Evolutionary conservation across 1,140 invertebrate genomes (phyloP).

Genomic region (Meteorus sp.): DNA sequence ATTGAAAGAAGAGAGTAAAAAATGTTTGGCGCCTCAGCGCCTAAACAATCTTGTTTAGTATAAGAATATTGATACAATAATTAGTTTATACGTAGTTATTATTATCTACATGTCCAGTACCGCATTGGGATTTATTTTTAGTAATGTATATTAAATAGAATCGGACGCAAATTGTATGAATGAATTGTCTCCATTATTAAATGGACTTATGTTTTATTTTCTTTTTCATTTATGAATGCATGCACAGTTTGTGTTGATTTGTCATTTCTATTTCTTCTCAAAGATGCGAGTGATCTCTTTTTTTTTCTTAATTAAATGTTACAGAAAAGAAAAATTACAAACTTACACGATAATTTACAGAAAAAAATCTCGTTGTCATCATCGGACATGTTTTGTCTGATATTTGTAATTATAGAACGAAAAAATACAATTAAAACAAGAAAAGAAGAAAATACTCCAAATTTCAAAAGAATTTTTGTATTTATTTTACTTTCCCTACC

Average conservation of each 20-base stretch:
- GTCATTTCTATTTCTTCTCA: conserved; percentile 2
- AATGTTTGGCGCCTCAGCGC: no score
- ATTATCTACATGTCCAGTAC: no score
- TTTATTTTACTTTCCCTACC: conserved; percentile 8
- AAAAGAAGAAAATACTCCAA: conserved; percentile 44
- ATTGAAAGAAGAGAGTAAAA: no score
- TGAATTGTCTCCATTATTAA: no score
- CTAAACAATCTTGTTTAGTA: not conserved
- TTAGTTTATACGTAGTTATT: not conserved
- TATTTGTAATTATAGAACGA: conserved; percentile 54
- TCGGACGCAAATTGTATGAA: no score
- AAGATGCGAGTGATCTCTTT: conserved; percentile 24
- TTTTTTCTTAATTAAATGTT: conserved; percentile 42
- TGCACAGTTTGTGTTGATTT: not conserved
- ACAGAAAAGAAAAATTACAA: conserved; percentile 39
- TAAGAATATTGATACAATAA: not conserved
- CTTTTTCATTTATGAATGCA: not conserved
- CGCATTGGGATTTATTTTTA: no score
- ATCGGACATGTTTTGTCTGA: conserved; percentile 39
- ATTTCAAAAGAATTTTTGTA: conserved; percentile 31
- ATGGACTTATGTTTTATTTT: not conserved
- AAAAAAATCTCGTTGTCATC: conserved; percentile 59
- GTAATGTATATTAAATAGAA: no score
- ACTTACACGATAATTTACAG: conserved; percentile 32
- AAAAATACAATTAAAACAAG: no score